A percentile compares a stretch with the other conserved stretches of the same genome.
These are phyloP conservation scores for Plagiodera versicolora DNA, from an alignment of 2,888 invertebrate genomes.

Conservation along the genomic window DNA sequence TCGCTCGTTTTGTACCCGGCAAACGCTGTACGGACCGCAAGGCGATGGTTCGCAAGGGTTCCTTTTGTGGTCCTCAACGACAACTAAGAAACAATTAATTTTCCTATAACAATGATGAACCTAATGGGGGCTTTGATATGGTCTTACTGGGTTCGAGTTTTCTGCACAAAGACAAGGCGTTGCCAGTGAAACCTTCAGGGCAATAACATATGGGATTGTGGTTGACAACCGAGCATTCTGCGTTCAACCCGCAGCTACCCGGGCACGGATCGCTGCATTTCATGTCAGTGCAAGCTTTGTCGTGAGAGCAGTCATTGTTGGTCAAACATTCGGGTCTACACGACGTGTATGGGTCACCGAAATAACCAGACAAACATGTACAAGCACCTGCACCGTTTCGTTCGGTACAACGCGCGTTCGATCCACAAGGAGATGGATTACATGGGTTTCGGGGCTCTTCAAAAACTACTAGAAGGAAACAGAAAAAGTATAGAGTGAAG, in stretches of 20 bases:
- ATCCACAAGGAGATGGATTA: constrained; percentile 77
- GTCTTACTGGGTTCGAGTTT: constrained; percentile 49
- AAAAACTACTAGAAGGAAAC: constrained; percentile 40
- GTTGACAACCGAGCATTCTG: constrained; percentile 73
- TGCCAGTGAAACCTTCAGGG: constrained; percentile 70
- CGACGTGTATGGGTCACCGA: constrained; percentile 76
- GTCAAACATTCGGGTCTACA: constrained; percentile 82
- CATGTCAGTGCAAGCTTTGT: constrained; percentile 74
- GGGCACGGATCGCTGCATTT: constrained; percentile 80
- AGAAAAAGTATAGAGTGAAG: constrained; percentile 3
- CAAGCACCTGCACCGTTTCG: constrained; percentile 76
- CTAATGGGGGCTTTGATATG: background rate
- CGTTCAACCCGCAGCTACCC: constrained; percentile 76
- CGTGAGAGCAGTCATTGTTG: constrained; percentile 72
- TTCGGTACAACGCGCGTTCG: constrained; percentile 77
- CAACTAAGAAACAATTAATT: constrained; percentile 33
- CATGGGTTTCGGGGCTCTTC: constrained; percentile 72
- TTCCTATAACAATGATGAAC: too few relatives aligned
- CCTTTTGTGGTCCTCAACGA: constrained; percentile 54
- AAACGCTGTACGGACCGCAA: constrained; percentile 78
- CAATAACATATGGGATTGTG: constrained; percentile 79
- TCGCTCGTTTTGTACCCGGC: constrained; percentile 69
- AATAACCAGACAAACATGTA: constrained; percentile 71
- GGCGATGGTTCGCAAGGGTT: constrained; percentile 77
- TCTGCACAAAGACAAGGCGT: constrained; percentile 68